These are phyloP conservation scores for Noctua pronuba DNA, from an alignment of 2,888 invertebrate genomes.

Conservation along the genomic window DNA sequence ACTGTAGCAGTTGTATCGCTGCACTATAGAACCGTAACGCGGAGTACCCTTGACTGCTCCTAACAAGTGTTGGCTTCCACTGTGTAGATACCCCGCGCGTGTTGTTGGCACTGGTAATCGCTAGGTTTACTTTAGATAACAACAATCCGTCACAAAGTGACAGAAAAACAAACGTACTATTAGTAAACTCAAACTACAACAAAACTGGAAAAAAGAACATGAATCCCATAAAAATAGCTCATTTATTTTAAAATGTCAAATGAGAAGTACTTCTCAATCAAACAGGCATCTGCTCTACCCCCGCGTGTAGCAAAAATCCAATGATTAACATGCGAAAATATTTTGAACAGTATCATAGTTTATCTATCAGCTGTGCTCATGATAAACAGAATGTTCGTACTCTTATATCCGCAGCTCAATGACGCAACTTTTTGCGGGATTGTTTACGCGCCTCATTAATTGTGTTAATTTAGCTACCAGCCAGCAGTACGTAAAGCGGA, in stretches of 20 bases:
- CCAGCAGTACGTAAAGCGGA: neutral
- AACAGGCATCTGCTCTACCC: neutral
- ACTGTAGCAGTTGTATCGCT: neutral
- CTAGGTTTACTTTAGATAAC: constrained; percentile 21
- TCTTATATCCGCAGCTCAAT: neutral
- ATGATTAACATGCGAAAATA: neutral
- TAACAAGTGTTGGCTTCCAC: neutral
- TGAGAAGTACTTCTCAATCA: neutral
- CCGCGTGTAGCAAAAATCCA: neutral
- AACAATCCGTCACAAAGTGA: constrained; percentile 3
- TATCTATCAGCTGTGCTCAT: neutral
- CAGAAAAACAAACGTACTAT: neutral
- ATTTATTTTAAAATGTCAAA: neutral
- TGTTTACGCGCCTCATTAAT: neutral
- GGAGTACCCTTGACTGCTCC: neutral
- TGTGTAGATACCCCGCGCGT: neutral
- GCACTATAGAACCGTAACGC: neutral
- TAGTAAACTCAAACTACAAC: neutral
- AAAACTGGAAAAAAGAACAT: neutral
- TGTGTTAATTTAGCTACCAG: neutral
- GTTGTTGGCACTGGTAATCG: constrained; percentile 26
- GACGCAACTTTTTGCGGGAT: neutral
- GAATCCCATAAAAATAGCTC: neutral
- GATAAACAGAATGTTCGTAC: neutral
- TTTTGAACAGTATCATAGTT: neutral